These are phyloP conservation scores for Elachura formosa DNA, from an alignment of 2,113 vertebrate species.

Conservation along the genomic window DNA sequence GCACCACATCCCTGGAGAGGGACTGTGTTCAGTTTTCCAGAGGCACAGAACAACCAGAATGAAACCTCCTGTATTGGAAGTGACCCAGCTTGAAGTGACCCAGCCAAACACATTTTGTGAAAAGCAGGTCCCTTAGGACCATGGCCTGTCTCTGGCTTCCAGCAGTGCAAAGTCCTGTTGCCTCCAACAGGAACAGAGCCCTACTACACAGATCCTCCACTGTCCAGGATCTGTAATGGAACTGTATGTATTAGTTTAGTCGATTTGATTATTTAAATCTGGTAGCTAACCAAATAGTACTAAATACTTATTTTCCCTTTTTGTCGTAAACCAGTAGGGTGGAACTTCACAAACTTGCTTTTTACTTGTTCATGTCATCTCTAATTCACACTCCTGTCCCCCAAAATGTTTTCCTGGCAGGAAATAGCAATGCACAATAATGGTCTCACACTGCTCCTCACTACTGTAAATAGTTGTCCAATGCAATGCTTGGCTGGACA, in stretches of 20 bases:
- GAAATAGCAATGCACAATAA: background rate
- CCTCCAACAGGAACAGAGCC: background rate
- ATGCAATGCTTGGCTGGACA: background rate
- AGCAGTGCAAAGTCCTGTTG: background rate
- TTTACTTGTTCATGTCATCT: background rate
- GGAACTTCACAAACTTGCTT: background rate
- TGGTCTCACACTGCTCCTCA: background rate
- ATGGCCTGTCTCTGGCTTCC: background rate
- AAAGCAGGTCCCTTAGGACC: background rate
- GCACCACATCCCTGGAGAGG: background rate
- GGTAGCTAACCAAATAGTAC: slow-evolving; percentile 41
- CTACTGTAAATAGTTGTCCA: background rate
- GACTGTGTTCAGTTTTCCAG: background rate
- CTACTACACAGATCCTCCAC: background rate
- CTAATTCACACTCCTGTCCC: background rate
- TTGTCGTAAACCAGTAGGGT: background rate
- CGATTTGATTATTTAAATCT: slow-evolving; percentile 44
- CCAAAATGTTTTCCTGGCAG: background rate
- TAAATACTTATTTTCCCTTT: background rate
- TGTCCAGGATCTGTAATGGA: background rate
- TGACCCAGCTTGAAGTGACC: background rate
- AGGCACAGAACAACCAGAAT: background rate
- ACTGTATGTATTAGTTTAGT: slow-evolving; percentile 27
- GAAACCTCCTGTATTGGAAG: background rate
- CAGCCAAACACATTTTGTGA: background rate